These are phyloP conservation scores for Pseudomyrmex gracilis DNA, from an alignment of 1,140 invertebrate species.

Conservation along the genomic window DNA sequence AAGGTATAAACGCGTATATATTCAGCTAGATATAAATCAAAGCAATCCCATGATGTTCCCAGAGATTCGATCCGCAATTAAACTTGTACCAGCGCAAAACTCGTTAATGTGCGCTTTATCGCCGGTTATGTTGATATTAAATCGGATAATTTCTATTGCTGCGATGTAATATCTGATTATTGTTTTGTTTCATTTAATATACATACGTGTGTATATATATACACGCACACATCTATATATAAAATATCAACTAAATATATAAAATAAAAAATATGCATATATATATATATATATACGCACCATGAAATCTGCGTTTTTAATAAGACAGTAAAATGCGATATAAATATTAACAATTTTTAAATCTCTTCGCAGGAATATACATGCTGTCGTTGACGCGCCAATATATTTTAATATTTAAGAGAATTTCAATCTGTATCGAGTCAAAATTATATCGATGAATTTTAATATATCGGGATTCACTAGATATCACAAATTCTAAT, in stretches of 20 bases:
- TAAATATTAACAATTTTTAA: no score
- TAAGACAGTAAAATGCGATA: not conserved
- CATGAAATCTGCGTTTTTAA: not conserved
- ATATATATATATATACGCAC: not conserved
- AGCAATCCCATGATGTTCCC: constrained; percentile 45
- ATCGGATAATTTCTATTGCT: constrained; percentile 55
- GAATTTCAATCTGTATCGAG: not conserved
- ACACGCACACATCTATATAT: not conserved
- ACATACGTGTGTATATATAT: not conserved
- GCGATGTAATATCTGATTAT: constrained; percentile 50
- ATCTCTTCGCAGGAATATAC: not conserved
- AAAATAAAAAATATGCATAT: not conserved
- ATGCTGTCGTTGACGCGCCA: not conserved
- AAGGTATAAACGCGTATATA: constrained; percentile 35
- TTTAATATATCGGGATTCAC: not conserved
- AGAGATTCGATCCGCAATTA: constrained; percentile 56
- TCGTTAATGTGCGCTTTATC: constrained; percentile 58
- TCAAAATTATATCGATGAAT: not conserved
- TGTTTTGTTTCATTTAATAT: constrained; percentile 17
- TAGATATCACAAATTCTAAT: constrained; percentile 9
- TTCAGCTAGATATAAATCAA: constrained; percentile 53
- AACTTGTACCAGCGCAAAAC: constrained; percentile 48
- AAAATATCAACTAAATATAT: no score
- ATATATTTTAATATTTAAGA: not conserved
- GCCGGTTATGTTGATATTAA: constrained; percentile 47